Base-by-base conservation (phyloP, 2,797 vertebrate species). In the Amphiprion clarkii region DNA sequence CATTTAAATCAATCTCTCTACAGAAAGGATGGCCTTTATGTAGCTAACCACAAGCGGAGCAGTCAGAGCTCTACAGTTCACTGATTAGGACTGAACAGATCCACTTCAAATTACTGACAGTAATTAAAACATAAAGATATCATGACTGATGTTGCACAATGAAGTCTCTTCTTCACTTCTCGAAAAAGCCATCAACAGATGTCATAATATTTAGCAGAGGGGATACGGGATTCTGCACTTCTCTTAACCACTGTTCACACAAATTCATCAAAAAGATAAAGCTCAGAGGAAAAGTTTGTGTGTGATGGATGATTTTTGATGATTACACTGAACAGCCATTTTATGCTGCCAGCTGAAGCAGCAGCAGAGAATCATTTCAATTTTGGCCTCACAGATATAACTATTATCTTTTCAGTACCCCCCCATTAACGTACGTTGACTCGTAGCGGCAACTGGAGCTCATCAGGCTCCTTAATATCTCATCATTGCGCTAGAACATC, bases 1-100 rank as follows among this genome's bases (percentile, higher is more conserved):
- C 82, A 88, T 87, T 89, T 87, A 76, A 88, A 90, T 87, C 57
- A 63, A 63, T 82, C 66, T 74, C 44, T 79, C 48, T 79, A 70
- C 46, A 66, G 56, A 80, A 65, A 67, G 63, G 67, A 89, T n/a
- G 66, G 67, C 61, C 23, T 71, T 53, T 36, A 73, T 68, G 53
- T 58, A 67, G 67, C 48, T 83, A 53, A 67, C 53, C 79, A 76
- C 86, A 84, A 29, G 31, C 58, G 9, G 51, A 78, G 49, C 19
- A 69, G 88, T 87, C 75, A 87, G 40, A 75, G 67, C n/a, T 25
- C 19, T 44, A 42, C 9, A 74, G 71, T 71, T 89, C 71, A 71
- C 25, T 36, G 57, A 72, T 36, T 31, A 39, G 60, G 60, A 79
- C 31, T 48, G 52, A 82, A 62, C 52, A 13, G 10, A 70, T 17